Conservation (phyloP, 2,113 vertebrate species). For the Mus pahari region DNA sequence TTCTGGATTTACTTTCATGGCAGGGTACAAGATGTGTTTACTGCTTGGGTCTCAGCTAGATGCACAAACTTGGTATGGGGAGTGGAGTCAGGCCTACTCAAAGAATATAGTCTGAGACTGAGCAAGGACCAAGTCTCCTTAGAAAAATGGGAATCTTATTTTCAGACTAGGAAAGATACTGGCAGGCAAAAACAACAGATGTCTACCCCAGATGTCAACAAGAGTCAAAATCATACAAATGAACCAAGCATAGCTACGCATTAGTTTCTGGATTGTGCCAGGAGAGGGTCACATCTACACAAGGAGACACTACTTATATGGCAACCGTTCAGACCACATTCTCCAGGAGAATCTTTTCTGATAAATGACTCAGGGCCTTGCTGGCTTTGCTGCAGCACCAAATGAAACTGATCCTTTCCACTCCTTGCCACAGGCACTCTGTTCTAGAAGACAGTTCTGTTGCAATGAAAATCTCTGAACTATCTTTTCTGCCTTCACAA, state of each 20-base stretch:
- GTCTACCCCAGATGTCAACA: neutral
- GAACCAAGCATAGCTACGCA: neutral
- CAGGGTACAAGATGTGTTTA: neutral
- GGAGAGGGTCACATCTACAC: neutral
- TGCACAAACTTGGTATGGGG: neutral
- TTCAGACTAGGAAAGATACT: neutral
- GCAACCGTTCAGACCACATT: neutral
- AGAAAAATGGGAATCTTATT: neutral
- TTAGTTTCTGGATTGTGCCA: neutral
- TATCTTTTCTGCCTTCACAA: neutral
- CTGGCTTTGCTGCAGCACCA: neutral
- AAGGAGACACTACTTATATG: neutral
- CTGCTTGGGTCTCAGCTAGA: neutral
- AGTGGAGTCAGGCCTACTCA: neutral
- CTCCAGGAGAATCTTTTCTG: neutral
- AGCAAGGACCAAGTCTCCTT: neutral
- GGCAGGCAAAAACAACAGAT: conserved; percentile 13
- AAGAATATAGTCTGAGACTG: neutral
- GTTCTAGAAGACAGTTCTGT: neutral
- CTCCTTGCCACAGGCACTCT: neutral
- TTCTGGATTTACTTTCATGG: neutral
- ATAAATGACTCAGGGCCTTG: neutral
- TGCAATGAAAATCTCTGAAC: neutral
- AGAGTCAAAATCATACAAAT: conserved; percentile 40
- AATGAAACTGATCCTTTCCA: neutral